A percentile compares a stretch with the other conserved stretches of the same genome.
Conservation (phyloP, 2,888 invertebrate genomes). For the Diploptera punctata region DNA sequence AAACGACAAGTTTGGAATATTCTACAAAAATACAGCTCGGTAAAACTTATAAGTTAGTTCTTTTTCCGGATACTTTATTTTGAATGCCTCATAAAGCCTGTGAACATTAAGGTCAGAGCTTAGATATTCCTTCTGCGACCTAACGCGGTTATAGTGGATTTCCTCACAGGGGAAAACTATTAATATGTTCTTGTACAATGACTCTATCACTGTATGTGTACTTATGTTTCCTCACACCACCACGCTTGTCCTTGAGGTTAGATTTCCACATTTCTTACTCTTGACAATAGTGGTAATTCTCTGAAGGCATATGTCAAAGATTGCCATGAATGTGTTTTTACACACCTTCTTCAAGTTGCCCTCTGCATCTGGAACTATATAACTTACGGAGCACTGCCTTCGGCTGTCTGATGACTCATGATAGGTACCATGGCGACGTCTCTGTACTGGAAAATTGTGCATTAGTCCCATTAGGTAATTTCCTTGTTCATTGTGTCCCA, state of each 20-base stretch:
- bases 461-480: slow-evolving; percentile 13
- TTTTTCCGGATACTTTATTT: too few species aligned
- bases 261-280: background rate
- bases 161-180: too few species aligned
- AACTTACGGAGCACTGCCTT: slow-evolving; percentile 8
- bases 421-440: background rate
- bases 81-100: too few species aligned
- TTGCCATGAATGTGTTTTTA: background rate
- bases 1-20: too few species aligned
- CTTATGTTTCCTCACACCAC: background rate
- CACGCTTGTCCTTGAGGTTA: background rate
- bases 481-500: background rate
- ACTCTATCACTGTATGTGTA: background rate
- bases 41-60: too few species aligned
- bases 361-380: background rate
- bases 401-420: background rate
- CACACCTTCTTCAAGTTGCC: background rate
- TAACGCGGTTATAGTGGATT: too few species aligned
- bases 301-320: background rate
- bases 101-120: too few species aligned
- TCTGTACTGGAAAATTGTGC: background rate
- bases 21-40: too few species aligned
- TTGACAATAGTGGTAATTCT: background rate
- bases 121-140: too few species aligned
- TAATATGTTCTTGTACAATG: too few species aligned